Conservation (phyloP, 2,797 vertebrate genomes). For the Acipenser oxyrinchus region DNA sequence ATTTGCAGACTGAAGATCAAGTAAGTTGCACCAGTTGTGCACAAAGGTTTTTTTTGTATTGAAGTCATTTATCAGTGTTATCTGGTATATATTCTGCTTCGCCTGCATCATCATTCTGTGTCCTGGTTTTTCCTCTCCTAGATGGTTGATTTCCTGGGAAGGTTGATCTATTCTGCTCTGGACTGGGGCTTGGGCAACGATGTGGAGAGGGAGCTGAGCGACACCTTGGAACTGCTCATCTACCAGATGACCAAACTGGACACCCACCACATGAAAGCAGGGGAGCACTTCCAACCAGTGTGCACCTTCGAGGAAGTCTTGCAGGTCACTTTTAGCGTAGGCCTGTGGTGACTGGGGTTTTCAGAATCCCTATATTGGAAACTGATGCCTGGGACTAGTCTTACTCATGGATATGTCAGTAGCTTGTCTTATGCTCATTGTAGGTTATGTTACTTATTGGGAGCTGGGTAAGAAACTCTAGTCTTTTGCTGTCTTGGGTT, state of each 20-base stretch:
- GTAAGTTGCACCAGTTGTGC: slow-evolving; percentile 16
- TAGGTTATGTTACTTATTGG: too few relatives aligned
- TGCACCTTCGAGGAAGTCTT: slow-evolving; percentile 42
- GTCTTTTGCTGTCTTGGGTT: too few relatives aligned
- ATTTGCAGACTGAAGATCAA: slow-evolving; percentile 32
- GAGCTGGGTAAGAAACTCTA: too few relatives aligned
- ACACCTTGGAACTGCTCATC: slow-evolving; percentile 49
- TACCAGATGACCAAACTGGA: slow-evolving; percentile 51
- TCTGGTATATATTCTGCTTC: not conserved
- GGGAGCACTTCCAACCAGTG: slow-evolving; percentile 20
- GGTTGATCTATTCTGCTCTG: slow-evolving; percentile 53
- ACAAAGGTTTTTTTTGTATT: slow-evolving; percentile 3
- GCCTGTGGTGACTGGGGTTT: too few relatives aligned
- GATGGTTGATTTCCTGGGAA: slow-evolving; percentile 48
- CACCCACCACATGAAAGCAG: slow-evolving; percentile 16
- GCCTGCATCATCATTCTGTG: not conserved
- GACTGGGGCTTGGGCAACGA: slow-evolving; percentile 58
- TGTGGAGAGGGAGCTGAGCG: slow-evolving; percentile 48
- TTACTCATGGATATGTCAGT: too few relatives aligned
- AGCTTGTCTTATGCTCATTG: too few relatives aligned
- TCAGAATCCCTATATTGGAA: too few relatives aligned
- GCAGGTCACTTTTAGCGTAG: slow-evolving; percentile 34
- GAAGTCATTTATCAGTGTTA: not conserved
- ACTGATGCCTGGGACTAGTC: too few relatives aligned
- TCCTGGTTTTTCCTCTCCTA: slow-evolving; percentile 18